phyloP scores from a whole-genome alignment of 2,113 vertebrate genomes.

The Nematolebias whitei region DNA sequence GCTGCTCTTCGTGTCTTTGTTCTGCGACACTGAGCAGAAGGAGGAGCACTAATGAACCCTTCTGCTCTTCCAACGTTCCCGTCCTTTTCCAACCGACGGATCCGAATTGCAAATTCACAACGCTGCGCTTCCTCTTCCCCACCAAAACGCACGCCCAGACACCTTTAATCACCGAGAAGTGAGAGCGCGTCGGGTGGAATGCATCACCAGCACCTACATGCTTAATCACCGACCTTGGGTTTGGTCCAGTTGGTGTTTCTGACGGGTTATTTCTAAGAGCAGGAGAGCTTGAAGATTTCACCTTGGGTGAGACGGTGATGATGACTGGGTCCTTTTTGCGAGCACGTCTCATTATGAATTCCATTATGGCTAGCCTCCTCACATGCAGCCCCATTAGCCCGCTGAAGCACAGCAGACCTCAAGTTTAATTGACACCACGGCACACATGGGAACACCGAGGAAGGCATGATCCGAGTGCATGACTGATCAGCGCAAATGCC shows the following conservation, averaged over 20 bases:
- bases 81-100: slow-evolving; percentile 22
- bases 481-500: slow-evolving; percentile 60
- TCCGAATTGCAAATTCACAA: slow-evolving; percentile 34
- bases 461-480: slow-evolving; percentile 51
- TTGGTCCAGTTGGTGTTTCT: slow-evolving; percentile 25
- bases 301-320: slow-evolving; percentile 24
- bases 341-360: slow-evolving; percentile 59
- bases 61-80: slow-evolving; percentile 23
- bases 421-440: slow-evolving; percentile 65
- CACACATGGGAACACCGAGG: slow-evolving; percentile 37
- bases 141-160: slow-evolving; percentile 4
- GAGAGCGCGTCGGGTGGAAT: slow-evolving; percentile 15
- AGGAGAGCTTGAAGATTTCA: slow-evolving; percentile 4
- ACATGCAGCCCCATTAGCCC: slow-evolving; percentile 46
- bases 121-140: not conserved
- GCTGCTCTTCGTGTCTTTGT: slow-evolving; percentile 19
- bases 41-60: slow-evolving; percentile 48
- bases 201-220: slow-evolving; percentile 10
- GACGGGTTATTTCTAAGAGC: slow-evolving; percentile 33
- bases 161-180: slow-evolving; percentile 20
- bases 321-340: slow-evolving; percentile 27
- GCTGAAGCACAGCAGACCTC: slow-evolving; percentile 53
- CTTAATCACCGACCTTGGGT: slow-evolving; percentile 4
- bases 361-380: slow-evolving; percentile 60
- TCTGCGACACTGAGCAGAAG: slow-evolving; percentile 29